A percentile compares a stretch with the other conserved stretches of the same genome.
phyloP scores from a whole-genome alignment of 2,888 invertebrate genomes.

The Apotomis capreana region DNA sequence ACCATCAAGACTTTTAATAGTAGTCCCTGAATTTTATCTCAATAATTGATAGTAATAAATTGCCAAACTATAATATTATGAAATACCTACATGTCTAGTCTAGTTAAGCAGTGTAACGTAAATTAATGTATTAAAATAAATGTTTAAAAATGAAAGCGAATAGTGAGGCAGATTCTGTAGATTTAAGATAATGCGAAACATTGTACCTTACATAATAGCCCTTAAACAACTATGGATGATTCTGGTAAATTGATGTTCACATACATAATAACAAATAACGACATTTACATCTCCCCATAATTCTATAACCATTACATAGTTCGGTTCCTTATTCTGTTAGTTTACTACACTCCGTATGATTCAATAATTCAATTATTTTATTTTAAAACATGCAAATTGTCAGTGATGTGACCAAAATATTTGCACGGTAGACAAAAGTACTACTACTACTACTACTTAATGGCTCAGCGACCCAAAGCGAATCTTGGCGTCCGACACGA shows the following conservation, averaged over 20 bases:
- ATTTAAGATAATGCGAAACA: constrained; percentile 40
- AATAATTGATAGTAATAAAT: constrained; percentile 21
- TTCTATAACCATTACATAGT: too few species aligned
- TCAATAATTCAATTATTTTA: too few species aligned
- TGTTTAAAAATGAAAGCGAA: constrained; percentile 70
- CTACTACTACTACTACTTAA: too few species aligned
- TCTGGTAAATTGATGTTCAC: neutral
- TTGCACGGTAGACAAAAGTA: too few species aligned
- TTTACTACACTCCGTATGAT: too few species aligned
- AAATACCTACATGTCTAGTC: constrained; percentile 19
- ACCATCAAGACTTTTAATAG: neutral
- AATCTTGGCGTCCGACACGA: too few species aligned
- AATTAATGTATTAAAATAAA: constrained; percentile 43
- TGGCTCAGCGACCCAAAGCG: too few species aligned
- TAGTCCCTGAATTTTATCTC: constrained; percentile 15
- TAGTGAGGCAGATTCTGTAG: constrained; percentile 68
- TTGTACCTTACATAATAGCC: constrained; percentile 43
- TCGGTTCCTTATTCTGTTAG: too few species aligned
- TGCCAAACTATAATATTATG: constrained; percentile 40
- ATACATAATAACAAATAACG: neutral
- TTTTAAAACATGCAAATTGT: too few species aligned
- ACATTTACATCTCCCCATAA: too few species aligned
- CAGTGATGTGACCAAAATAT: too few species aligned
- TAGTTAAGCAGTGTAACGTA: constrained; percentile 29
- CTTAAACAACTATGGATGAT: neutral